A percentile compares a stretch with the other conserved stretches of the same genome.
These are phyloP conservation scores for Rhyacophila brunnea DNA, from an alignment of 1,140 invertebrate species.

Conservation along the genomic window DNA sequence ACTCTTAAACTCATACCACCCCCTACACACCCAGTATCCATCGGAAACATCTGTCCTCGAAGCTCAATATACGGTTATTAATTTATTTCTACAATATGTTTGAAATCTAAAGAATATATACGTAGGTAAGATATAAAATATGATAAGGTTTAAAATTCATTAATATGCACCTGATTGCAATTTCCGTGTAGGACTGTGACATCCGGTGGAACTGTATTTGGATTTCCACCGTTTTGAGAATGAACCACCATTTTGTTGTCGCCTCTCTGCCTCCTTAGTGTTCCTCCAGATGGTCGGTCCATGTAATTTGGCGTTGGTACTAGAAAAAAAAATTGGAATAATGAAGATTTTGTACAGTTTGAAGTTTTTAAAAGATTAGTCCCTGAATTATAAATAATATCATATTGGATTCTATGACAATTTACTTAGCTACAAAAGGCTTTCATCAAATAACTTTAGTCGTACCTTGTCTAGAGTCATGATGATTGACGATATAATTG, in stretches of 20 bases:
- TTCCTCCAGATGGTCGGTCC: slow-evolving; percentile 47
- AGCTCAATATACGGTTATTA: too few species aligned
- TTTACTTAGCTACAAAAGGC: too few species aligned
- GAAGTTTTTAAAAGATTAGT: background rate
- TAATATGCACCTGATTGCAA: slow-evolving; percentile 44
- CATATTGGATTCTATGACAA: too few species aligned
- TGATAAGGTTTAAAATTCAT: background rate
- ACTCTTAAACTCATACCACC: too few species aligned
- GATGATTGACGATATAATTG: slow-evolving; percentile 32
- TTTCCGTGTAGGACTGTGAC: slow-evolving; percentile 51
- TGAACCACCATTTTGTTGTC: slow-evolving; percentile 48
- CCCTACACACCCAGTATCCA: too few species aligned
- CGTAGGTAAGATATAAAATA: background rate
- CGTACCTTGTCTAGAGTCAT: slow-evolving; percentile 29
- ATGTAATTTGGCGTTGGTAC: slow-evolving; percentile 33
- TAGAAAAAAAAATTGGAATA: slow-evolving; percentile 8
- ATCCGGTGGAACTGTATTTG: slow-evolving; percentile 43
- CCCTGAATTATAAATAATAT: too few species aligned
- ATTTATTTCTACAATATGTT: too few species aligned
- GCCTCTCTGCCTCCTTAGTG: slow-evolving; percentile 44
- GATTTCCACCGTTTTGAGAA: slow-evolving; percentile 26
- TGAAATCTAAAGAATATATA: too few species aligned
- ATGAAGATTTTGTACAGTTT: background rate
- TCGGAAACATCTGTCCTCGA: too few species aligned
- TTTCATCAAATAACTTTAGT: too few species aligned